These are phyloP conservation scores for Nomada fabriciana DNA, from an alignment of 2,888 invertebrate species.

Conservation along the genomic window DNA sequence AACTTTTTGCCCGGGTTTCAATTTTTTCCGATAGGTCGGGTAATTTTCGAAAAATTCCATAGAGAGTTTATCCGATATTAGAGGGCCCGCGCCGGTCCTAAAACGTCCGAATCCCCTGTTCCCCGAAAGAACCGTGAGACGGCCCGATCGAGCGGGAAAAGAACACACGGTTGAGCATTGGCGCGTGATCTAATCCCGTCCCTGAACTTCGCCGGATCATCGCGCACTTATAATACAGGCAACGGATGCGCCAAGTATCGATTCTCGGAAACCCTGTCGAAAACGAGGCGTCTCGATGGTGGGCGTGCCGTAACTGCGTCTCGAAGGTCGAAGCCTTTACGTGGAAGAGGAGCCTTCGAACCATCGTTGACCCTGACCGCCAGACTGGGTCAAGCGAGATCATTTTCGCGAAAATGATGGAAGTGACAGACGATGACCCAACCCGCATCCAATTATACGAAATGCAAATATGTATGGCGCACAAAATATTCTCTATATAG, in stretches of 20 bases:
- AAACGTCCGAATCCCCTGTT: slow-evolving; percentile 31
- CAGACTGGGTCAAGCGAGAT: slow-evolving; percentile 57
- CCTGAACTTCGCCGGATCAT: slow-evolving; percentile 57
- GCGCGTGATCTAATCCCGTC: slow-evolving; percentile 40
- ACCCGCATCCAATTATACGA: no score
- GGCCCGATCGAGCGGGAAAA: slow-evolving; percentile 13
- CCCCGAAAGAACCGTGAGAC: slow-evolving; percentile 21
- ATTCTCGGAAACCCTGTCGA: slow-evolving; percentile 72
- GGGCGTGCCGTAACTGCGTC: slow-evolving; percentile 59
- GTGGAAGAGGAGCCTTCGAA: slow-evolving; percentile 55
- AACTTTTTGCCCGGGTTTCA: neutral
- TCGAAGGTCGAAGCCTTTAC: slow-evolving; percentile 65
- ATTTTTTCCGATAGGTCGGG: slow-evolving; percentile 2
- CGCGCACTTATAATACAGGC: slow-evolving; percentile 46
- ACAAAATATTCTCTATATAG: no score
- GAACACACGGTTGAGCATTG: slow-evolving; percentile 13
- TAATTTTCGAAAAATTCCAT: slow-evolving; percentile 15
- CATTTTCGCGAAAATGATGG: slow-evolving; percentile 43
- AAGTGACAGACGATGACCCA: slow-evolving; percentile 15
- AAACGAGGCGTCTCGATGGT: slow-evolving; percentile 64
- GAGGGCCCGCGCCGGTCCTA: slow-evolving; percentile 20
- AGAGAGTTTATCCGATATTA: slow-evolving; percentile 16
- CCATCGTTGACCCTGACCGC: slow-evolving; percentile 54
- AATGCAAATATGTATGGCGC: no score
- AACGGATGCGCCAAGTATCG: slow-evolving; percentile 51